A percentile compares a stretch with the other conserved stretches of the same genome.
phyloP scores from a whole-genome alignment of 2,797 vertebrate genomes.

The Macrochelys suwanniensis region DNA sequence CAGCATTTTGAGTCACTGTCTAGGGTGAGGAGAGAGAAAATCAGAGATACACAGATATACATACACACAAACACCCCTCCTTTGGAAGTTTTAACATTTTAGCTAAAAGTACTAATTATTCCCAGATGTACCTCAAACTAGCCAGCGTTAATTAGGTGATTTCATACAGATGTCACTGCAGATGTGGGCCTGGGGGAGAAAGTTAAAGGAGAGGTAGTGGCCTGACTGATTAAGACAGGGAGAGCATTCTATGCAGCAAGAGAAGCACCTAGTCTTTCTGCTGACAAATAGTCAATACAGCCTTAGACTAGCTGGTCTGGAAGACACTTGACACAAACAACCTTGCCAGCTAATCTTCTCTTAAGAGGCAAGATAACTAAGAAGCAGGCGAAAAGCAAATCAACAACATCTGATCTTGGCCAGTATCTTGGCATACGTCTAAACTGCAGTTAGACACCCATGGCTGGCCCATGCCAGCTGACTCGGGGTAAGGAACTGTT shows the following conservation, averaged over 20 bases:
- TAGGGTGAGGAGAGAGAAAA: not conserved
- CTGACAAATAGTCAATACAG: not conserved
- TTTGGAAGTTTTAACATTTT: not conserved
- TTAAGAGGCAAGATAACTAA: fast-evolving
- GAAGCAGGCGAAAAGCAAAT: too few relatives aligned
- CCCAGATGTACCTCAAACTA: not conserved
- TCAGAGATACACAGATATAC: too few relatives aligned
- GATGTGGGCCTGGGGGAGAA: not conserved
- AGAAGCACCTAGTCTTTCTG: fast-evolving
- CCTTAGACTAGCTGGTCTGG: not conserved
- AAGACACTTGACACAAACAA: fast-evolving
- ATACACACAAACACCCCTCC: too few relatives aligned
- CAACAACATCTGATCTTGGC: too few relatives aligned
- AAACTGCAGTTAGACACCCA: too few relatives aligned
- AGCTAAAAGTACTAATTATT: not conserved
- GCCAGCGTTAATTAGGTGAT: not conserved
- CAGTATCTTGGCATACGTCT: too few relatives aligned
- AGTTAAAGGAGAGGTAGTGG: not conserved
- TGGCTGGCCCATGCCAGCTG: too few relatives aligned
- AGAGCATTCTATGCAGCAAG: fast-evolving
- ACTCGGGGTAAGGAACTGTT: too few relatives aligned
- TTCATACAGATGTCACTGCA: not conserved
- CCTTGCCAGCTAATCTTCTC: not conserved
- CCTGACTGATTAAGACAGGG: fast-evolving
- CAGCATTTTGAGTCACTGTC: not conserved